A percentile compares a stretch with the other conserved stretches of the same genome.
phyloP scores from a whole-genome alignment of 2,888 invertebrate genomes.

The Pseudolycoriella hygida region DNA sequence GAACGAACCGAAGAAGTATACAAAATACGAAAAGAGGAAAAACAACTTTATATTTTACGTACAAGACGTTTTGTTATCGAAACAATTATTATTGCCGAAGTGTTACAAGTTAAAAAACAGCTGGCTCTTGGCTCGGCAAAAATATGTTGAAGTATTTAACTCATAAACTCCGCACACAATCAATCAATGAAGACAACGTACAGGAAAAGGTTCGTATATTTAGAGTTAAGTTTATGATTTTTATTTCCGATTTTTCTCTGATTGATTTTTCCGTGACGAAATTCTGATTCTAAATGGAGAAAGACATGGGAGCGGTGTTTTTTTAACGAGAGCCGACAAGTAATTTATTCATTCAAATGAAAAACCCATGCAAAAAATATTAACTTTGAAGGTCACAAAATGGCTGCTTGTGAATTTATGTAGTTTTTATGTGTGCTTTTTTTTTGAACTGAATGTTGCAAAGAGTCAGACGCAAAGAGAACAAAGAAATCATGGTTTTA shows the following conservation, averaged over 20 bases:
- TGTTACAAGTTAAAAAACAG: too few species aligned
- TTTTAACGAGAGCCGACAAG: background rate
- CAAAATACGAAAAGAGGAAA: too few species aligned
- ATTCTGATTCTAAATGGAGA: background rate
- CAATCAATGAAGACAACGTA: conserved; percentile 16
- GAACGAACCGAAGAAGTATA: background rate
- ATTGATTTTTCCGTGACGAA: background rate
- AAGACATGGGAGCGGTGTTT: background rate
- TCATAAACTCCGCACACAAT: conserved; percentile 18
- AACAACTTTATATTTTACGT: too few species aligned
- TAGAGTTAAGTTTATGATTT: background rate
- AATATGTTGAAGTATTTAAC: conserved; percentile 18
- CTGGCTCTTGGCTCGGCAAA: conserved; percentile 3
- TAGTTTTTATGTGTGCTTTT: too few species aligned
- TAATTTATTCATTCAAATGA: background rate
- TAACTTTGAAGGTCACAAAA: conserved; percentile 3
- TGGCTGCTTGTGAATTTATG: background rate
- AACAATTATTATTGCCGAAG: too few species aligned
- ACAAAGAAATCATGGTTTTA: too few species aligned
- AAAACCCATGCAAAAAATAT: background rate
- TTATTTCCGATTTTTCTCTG: background rate
- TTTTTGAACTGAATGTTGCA: too few species aligned
- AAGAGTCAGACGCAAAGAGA: too few species aligned
- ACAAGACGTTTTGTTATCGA: too few species aligned
- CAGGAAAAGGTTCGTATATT: conserved; percentile 12